Evolutionary conservation across 2,888 invertebrate species (phyloP), one percentile per base, ranked within the genome.

Genomic region (Apodemia hepburni): DNA sequence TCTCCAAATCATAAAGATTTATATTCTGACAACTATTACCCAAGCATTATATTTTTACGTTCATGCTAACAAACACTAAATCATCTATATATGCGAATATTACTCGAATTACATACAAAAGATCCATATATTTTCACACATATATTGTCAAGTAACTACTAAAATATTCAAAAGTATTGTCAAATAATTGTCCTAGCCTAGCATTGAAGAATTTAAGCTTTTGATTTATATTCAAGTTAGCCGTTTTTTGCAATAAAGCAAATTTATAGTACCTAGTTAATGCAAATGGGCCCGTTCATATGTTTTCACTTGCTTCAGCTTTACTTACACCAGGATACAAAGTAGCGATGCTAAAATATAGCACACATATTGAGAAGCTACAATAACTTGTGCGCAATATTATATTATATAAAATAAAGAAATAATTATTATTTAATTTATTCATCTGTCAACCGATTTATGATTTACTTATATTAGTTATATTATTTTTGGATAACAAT

Each of bases 101-200:
- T 29, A 57, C 27, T n/a, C 27, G 15, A 57, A 29, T 27, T n/a
- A 57, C 3, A 15, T 57, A 57, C 54, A 15, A 57, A 57, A 29
- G 2, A 27, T 57, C 8, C 27, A 57, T 57, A 57, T 27, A 27
- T 57, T 57, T 27, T 29, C 54, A 27, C 54, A 57, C 29, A 3
- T 57, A 57, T 57, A 57, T 57, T 57, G 29, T 57, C 57, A 57
- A 57, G 57, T 57, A 57, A 57, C 57, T 57, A 57, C 57, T 47
- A 47, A 47, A 57, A 22, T 57, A 57, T 57, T 57, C 27, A 7
- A 57, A 57, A 57, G 57, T 57, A 57, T 57, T 57, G 57, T 57
- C 57, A 57, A 57, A 29, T 57, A 57, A 57, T 57, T 12, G 3
- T 29, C 57, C 57, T 57, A 57, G 29, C 57, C 57, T 57, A 57